phyloP scores from a whole-genome alignment of 2,113 vertebrate species.

The Stictonetta naevosa region DNA sequence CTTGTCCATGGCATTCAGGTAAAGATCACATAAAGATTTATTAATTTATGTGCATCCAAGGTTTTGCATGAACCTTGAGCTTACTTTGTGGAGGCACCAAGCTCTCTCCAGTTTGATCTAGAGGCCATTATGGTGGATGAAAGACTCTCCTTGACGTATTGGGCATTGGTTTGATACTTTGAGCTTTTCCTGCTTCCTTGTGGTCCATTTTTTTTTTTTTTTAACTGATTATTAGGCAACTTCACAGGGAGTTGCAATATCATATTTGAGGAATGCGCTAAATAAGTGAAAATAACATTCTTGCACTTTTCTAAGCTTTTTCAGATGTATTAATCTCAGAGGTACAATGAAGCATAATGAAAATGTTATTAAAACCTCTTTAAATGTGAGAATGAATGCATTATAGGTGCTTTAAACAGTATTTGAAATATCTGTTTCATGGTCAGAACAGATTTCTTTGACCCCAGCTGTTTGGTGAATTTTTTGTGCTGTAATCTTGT shows the following conservation, averaged over 20 bases:
- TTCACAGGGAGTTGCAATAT: background rate
- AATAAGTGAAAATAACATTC: background rate
- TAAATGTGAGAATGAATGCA: background rate
- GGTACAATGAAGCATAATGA: background rate
- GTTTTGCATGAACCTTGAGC: background rate
- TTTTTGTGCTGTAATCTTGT: background rate
- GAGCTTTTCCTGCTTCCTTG: background rate
- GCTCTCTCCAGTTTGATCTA: background rate
- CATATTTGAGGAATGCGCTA: background rate
- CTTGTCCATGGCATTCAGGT: background rate
- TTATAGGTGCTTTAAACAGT: background rate
- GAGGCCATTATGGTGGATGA: background rate
- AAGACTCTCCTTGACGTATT: background rate
- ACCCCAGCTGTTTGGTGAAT: background rate
- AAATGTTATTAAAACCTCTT: background rate
- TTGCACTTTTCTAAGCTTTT: background rate
- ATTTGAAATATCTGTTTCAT: background rate
- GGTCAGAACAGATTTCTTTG: background rate
- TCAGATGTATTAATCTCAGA: background rate
- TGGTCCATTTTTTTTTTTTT: background rate
- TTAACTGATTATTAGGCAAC: background rate
- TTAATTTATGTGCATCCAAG: background rate
- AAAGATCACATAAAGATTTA: background rate
- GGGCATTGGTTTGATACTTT: background rate
- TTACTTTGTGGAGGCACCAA: background rate